Base-by-base conservation (phyloP, 2,113 vertebrate species). In the Salminus brasiliensis region DNA sequence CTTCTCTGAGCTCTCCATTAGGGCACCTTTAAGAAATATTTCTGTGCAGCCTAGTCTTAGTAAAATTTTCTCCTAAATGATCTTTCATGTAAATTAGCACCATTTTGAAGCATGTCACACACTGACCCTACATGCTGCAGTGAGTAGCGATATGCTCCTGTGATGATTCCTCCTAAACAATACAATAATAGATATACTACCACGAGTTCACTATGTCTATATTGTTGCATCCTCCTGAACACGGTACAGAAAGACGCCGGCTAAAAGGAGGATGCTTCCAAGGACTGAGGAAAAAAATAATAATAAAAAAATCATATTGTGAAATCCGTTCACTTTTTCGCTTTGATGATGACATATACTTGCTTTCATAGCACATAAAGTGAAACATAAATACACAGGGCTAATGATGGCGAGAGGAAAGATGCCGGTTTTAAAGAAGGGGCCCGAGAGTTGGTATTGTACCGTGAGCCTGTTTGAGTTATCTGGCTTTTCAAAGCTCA, bases 371-470 rank as follows among this genome's bases (percentile, higher is more conserved):
- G 69, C 63, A 55, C 52, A 55, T 66, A 53, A 79, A 79, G 47
- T 52, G 55, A 78, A 76, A 76, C 74, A 76, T 21, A 78, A 72
- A 60, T 72, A 66, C n/a, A 30, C 69, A 43, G 43, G 32, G 47
- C 47, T 79, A 72, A 79, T 65, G 78, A 79, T 73, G 69, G 59
- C 39, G 66, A 66, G 49, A 53, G 69, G 70, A 79, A 79, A 79
- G 49, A 66, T 43, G 65, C 47, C 65, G 9, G 36, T 62, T 59
- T 78, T 47, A 78, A 73, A 43, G 78, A 72, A 39, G 59, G 45
- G 47, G 69, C 47, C 41, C 23, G 47, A 79, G 47, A 79, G 39
- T 65, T 72, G 29, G 69, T 72, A 79, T 73, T 73, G 78, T 72
- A 65, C 32, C 55, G 59, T 23, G 63, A 43, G 78, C 57, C 78